Base-by-base conservation (phyloP, 1,140 invertebrate genomes). In the Drosophila tani region DNA sequence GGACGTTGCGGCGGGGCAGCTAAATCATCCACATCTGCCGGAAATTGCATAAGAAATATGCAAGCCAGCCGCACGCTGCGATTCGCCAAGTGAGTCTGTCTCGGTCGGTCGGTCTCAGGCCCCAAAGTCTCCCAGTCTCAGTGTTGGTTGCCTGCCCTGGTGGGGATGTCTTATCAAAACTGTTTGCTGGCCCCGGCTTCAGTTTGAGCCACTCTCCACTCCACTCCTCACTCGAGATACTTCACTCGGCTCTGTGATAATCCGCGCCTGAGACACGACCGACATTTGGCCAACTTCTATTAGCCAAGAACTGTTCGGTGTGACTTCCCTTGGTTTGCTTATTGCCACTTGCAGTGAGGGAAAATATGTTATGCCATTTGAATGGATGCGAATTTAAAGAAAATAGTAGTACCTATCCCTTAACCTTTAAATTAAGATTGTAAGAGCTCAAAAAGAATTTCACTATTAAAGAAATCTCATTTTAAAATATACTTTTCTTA, bases 21-120 rank as follows among this genome's bases (percentile, higher is more conserved):
- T 88, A 88, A 90, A 90, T 90, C 85, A 90, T 90, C 75, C 79
- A 90, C 85, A 90, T 90, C 85, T 90, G 86, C 85, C 85, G 85
- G 85, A 90, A 90, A 90, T 90, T 90, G 85, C 85, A 90, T 85
- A 90, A 90, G 65, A 87, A 87, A 81, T 88, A 84, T 87, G 83
- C 83, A 87, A 80, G 65, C 43, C 45, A 56, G 74, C 81, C 64
- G 74, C 67, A 81, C 68, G 81, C 77, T 80, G 81, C 81, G 81
- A 59, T 63, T 62, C 64, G 64, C 64, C 19, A 46, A 63, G 41
- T 63, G 43, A 64, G 58, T 46, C 14, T 45, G 14, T 45, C 29
- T 40, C 24, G 19, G 59, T 45, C 19, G 35, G 24, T 40, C 24
- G 19, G 59, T 43, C 46, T 47, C 38, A 50, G 55, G 19, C 40